Percentiles rank a stretch among this genome's conserved stretches.
Evolutionary conservation across 2,797 vertebrate species (phyloP).

Genomic region (Valencia hispanica): DNA sequence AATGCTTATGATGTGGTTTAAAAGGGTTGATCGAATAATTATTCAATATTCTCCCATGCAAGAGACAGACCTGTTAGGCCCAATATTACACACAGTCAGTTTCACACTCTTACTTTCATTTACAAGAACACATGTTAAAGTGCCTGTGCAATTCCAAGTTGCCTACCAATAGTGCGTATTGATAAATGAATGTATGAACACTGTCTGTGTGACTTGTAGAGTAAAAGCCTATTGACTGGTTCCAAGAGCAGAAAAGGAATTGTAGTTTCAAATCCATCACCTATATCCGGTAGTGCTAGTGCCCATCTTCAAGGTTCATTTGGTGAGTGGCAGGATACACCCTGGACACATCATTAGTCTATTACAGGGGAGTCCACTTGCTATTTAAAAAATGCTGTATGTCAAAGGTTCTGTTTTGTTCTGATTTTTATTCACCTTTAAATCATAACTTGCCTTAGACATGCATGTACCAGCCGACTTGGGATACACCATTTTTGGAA

Average conservation of each 20-base stretch:
- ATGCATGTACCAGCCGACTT: background rate
- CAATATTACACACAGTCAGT: background rate
- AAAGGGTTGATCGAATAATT: background rate
- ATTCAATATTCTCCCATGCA: background rate
- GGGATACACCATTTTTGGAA: background rate
- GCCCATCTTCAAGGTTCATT: too few relatives aligned
- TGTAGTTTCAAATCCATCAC: too few relatives aligned
- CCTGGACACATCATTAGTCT: background rate
- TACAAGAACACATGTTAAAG: background rate
- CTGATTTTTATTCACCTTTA: background rate
- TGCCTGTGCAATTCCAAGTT: background rate
- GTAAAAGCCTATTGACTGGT: background rate
- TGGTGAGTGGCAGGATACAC: too few relatives aligned
- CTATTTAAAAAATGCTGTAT: background rate
- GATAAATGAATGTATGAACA: background rate
- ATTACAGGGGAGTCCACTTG: background rate
- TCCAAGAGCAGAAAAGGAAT: background rate
- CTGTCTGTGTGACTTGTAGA: background rate
- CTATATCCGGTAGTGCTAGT: too few relatives aligned
- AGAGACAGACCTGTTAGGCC: background rate
- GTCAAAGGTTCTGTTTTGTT: background rate
- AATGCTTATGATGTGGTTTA: background rate
- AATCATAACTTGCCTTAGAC: background rate
- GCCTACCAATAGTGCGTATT: background rate
- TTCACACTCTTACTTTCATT: background rate